Evolutionary conservation across 2,797 vertebrate genomes (phyloP).

Genomic region (Falco cherrug): DNA sequence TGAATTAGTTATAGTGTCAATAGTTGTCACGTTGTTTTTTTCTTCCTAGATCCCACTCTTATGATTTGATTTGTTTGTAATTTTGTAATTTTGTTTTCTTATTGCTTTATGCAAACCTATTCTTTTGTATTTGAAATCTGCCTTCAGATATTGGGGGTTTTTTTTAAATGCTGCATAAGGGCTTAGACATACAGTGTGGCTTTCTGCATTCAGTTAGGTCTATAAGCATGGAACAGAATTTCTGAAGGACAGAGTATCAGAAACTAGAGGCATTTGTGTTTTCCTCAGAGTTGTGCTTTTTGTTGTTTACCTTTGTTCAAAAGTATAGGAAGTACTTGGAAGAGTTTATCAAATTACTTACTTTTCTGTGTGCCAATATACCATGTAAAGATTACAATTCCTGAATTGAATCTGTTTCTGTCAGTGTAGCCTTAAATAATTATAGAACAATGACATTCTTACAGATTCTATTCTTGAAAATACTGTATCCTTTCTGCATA

Average conservation of each 20-base stretch:
- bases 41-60: background rate
- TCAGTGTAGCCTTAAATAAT: conserved; percentile 42
- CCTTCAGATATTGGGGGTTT: background rate
- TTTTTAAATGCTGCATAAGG: background rate
- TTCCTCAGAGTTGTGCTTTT: background rate
- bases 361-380: conserved; percentile 25
- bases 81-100: conserved; percentile 3
- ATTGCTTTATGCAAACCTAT: background rate
- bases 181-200: background rate
- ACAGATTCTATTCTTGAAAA: conserved; percentile 36
- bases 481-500: background rate
- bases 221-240: background rate
- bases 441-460: background rate
- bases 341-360: conserved; percentile 6
- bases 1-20: background rate
- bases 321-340: conserved; percentile 13
- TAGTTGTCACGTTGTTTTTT: background rate
- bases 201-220: conserved; percentile 2
- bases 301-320: conserved; percentile 32
- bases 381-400: background rate
- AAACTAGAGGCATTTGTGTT: conserved; percentile 6
- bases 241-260: background rate
- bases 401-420: conserved; percentile 27
- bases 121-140: conserved; percentile 31
- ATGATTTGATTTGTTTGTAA: background rate